phyloP scores from a whole-genome alignment of 1,140 invertebrate genomes.

The Eumaeus atala region DNA sequence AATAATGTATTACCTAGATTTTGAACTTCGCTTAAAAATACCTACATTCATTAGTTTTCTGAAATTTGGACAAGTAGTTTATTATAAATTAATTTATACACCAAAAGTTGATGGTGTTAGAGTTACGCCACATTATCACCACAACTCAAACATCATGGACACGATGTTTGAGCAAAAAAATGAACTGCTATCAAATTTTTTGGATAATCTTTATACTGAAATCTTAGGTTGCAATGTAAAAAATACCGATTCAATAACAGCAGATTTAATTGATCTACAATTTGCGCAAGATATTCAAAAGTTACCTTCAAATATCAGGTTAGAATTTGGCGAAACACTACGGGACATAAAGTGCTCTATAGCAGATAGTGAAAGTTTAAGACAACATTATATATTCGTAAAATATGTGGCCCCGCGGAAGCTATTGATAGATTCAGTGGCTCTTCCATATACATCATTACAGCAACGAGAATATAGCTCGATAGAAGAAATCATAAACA shows the following conservation, averaged over 20 bases:
- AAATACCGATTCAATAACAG: slow-evolving; percentile 22
- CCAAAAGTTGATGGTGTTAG: too few species aligned
- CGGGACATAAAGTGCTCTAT: slow-evolving; percentile 44
- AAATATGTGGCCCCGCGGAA: slow-evolving; percentile 36
- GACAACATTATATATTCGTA: slow-evolving; percentile 41
- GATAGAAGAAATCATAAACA: slow-evolving; percentile 36
- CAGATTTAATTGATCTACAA: slow-evolving; percentile 34
- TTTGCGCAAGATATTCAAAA: slow-evolving; percentile 41
- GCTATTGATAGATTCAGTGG: slow-evolving; percentile 28
- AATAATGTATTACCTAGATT: too few species aligned
- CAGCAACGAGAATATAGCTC: slow-evolving; percentile 39
- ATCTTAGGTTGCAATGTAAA: neutral
- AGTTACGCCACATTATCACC: too few species aligned
- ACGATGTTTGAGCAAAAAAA: neutral
- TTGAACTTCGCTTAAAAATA: too few species aligned
- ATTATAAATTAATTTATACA: too few species aligned
- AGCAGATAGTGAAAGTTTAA: slow-evolving; percentile 29
- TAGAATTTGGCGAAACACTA: slow-evolving; percentile 46
- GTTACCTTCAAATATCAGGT: slow-evolving; percentile 15
- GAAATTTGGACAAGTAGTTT: too few species aligned
- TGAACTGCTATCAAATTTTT: neutral
- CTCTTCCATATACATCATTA: slow-evolving; percentile 35
- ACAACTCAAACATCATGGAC: too few species aligned
- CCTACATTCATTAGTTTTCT: too few species aligned
- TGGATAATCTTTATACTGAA: neutral